Evolutionary conservation across 92 coral and sea anemone genomes (phyloP).

Genomic region (Palythoa heliodiscus): DNA sequence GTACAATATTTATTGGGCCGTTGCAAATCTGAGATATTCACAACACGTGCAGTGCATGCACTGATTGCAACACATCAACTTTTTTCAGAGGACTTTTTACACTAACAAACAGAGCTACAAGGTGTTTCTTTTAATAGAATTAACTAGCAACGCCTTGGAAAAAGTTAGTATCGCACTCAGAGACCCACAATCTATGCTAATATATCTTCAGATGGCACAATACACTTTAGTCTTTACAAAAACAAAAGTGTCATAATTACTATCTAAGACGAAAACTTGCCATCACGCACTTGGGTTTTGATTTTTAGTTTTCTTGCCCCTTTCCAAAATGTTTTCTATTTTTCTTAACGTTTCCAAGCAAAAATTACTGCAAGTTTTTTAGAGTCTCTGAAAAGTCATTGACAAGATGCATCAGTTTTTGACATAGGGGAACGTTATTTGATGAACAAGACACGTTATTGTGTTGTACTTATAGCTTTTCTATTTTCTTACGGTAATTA

Average conservation of each 20-base stretch:
- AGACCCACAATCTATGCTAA: neutral
- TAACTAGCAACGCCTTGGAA: neutral
- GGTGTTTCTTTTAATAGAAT: conserved; percentile 12
- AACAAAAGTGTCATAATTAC: conserved; percentile 19
- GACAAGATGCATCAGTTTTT: neutral
- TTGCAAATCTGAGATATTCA: neutral
- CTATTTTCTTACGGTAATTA: neutral
- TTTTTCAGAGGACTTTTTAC: neutral
- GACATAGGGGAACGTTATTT: neutral
- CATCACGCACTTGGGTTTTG: neutral
- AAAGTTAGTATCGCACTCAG: conserved; percentile 7
- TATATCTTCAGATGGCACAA: neutral
- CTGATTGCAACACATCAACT: too few species aligned
- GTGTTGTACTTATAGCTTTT: conserved; percentile 5
- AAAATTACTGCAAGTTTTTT: neutral
- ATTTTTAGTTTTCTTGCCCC: neutral
- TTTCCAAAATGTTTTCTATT: neutral
- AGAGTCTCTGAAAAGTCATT: neutral
- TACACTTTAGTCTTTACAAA: neutral
- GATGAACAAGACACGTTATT: neutral
- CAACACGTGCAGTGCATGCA: neutral
- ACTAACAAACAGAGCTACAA: neutral
- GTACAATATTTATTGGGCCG: neutral
- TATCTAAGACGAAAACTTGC: neutral
- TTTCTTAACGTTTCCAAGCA: neutral